phyloP scores from a whole-genome alignment of 2,797 vertebrate genomes.

The Gymnoscopelus microlampas region DNA sequence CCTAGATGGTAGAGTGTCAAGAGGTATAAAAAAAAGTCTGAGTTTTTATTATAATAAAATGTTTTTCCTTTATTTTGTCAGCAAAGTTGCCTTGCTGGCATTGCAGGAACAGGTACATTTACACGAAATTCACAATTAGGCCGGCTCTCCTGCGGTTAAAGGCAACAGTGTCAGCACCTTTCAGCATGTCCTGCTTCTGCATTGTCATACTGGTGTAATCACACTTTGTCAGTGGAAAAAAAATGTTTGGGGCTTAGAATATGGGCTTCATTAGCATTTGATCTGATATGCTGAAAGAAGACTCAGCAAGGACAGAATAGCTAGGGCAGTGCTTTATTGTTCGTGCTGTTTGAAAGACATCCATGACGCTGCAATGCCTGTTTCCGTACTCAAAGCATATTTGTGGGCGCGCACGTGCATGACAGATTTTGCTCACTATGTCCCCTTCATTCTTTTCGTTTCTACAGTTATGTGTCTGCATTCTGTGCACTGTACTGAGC shows the following conservation, averaged over 20 bases:
- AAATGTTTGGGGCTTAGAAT: background rate
- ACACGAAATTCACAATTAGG: no score
- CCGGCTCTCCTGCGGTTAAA: no score
- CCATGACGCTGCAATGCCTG: background rate
- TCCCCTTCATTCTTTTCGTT: conserved; percentile 30
- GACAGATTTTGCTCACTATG: background rate
- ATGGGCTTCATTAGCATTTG: no score
- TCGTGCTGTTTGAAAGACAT: background rate
- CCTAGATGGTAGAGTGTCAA: no score
- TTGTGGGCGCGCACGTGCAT: background rate
- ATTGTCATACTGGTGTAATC: background rate
- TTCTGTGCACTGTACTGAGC: conserved; percentile 40
- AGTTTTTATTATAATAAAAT: no score
- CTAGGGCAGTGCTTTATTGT: background rate
- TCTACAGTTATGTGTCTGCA: conserved; percentile 25
- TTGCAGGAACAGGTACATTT: no score
- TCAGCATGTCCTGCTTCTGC: background rate
- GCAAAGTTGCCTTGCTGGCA: no score
- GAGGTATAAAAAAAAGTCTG: no score
- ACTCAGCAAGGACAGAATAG: background rate
- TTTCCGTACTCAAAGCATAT: background rate
- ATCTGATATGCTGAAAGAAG: background rate
- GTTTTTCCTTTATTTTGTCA: no score
- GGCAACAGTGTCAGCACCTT: no score
- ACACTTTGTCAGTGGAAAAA: background rate